Conservation (phyloP, 2,113 vertebrate genomes). For the Vanacampus margaritifer region DNA sequence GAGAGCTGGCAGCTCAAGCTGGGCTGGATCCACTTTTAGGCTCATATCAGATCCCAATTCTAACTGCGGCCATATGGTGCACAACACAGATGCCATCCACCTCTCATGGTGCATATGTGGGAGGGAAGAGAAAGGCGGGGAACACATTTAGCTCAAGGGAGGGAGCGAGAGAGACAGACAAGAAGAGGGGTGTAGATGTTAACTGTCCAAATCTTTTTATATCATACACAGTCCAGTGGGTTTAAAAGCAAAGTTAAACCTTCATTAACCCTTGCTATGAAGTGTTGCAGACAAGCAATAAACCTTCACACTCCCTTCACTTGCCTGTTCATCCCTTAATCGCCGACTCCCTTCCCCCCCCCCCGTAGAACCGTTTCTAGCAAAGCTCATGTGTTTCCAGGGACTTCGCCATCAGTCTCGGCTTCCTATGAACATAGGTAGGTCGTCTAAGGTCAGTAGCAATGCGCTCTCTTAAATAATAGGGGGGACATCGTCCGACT, state of each 20-base stretch:
- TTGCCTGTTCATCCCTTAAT: not conserved
- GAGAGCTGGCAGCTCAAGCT: constrained; percentile 60
- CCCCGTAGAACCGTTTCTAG: constrained; percentile 9
- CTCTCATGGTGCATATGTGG: constrained; percentile 44
- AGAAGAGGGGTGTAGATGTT: constrained; percentile 10
- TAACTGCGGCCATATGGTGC: constrained; percentile 68
- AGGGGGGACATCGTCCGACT: constrained; percentile 51
- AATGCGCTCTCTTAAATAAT: constrained; percentile 49
- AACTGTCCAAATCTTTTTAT: constrained; percentile 22
- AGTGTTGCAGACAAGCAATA: constrained; percentile 19
- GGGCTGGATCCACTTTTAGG: constrained; percentile 59
- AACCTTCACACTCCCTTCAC: constrained; percentile 3
- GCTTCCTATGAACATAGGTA: constrained; percentile 37
- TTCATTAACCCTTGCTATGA: constrained; percentile 30
- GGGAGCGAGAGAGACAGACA: not conserved
- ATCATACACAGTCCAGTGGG: constrained; percentile 13
- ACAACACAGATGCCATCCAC: constrained; percentile 58
- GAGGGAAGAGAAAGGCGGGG: constrained; percentile 6
- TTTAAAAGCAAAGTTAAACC: constrained; percentile 28
- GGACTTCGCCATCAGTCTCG: constrained; percentile 48
- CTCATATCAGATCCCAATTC: constrained; percentile 52
- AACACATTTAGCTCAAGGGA: constrained; percentile 11
- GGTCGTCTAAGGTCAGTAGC: constrained; percentile 60
- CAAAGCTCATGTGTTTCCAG: constrained; percentile 33
- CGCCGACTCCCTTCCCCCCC: constrained; percentile 18